These are phyloP conservation scores for Ashinkailepas kermadecensis DNA, from an alignment of 2,888 invertebrate species.

Conservation along the genomic window DNA sequence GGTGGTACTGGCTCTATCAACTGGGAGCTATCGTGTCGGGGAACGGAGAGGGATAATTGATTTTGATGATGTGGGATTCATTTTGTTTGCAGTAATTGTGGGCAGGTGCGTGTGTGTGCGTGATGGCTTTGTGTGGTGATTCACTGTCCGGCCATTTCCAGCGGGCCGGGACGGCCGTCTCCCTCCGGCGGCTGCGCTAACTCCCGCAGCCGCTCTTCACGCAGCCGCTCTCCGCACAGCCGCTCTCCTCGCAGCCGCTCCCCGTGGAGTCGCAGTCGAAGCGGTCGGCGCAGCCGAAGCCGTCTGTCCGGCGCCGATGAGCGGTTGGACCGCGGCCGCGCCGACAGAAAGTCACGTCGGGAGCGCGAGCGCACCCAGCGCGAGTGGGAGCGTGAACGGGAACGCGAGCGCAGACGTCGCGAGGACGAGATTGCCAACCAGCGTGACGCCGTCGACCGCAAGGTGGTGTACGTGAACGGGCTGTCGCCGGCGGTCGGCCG, in stretches of 20 bases:
- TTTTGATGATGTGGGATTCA: too few species aligned
- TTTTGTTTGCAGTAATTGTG: too few species aligned
- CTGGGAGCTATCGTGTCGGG: too few species aligned
- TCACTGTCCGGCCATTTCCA: neutral
- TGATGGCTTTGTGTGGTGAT: too few species aligned
- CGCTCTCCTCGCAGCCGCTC: neutral
- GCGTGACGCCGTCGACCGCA: conserved; percentile 1
- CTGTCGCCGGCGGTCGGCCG: neutral
- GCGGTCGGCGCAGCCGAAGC: neutral
- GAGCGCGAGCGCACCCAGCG: neutral
- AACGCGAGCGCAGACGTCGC: neutral
- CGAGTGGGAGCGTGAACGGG: neutral
- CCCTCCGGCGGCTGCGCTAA: neutral
- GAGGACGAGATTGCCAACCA: conserved; percentile 8
- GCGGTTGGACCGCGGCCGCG: neutral
- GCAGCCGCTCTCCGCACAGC: neutral
- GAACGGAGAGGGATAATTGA: too few species aligned
- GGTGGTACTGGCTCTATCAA: too few species aligned
- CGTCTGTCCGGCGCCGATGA: neutral
- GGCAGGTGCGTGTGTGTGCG: too few species aligned
- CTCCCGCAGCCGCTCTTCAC: too few species aligned
- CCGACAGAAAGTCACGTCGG: neutral
- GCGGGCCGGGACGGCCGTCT: neutral
- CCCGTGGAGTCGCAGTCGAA: neutral
- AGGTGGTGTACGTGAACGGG: conserved; percentile 18